Conservation (phyloP, 1,140 invertebrate species). For the Leptinotarsa defecta region DNA sequence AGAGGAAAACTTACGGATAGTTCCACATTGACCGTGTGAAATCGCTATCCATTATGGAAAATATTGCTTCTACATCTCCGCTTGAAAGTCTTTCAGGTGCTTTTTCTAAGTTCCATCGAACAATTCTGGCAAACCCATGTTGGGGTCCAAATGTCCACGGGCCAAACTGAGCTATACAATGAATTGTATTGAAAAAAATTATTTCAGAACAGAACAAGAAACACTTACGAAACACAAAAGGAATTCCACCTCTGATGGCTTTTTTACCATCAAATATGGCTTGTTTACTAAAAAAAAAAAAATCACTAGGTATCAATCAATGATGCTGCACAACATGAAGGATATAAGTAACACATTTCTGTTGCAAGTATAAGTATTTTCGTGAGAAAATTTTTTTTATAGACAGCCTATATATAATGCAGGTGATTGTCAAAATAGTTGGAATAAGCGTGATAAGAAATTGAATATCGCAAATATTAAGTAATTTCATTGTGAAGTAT, state of each 20-base stretch:
- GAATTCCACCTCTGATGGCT: slow-evolving; percentile 92
- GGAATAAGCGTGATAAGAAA: too few relatives aligned
- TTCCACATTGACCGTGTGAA: slow-evolving; percentile 94
- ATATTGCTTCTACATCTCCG: slow-evolving; percentile 89
- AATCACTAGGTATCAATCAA: too few relatives aligned
- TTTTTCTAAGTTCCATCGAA: slow-evolving; percentile 88
- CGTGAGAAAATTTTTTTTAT: too few relatives aligned
- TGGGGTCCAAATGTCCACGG: slow-evolving; percentile 90
- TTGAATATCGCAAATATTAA: too few relatives aligned
- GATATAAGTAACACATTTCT: too few relatives aligned
- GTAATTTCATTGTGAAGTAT: too few relatives aligned
- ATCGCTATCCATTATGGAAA: slow-evolving; percentile 89
- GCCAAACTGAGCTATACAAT: slow-evolving; percentile 85
- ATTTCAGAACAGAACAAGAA: not conserved
- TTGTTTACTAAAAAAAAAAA: slow-evolving; percentile 80
- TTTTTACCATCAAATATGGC: slow-evolving; percentile 94
- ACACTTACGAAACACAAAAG: slow-evolving; percentile 94
- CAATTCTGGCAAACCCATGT: slow-evolving; percentile 91
- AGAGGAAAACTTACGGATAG: slow-evolving; percentile 69
- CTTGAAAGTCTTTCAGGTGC: slow-evolving; percentile 81
- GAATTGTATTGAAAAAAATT: not conserved
- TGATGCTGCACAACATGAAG: too few relatives aligned
- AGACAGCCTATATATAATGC: too few relatives aligned
- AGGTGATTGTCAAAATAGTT: too few relatives aligned
- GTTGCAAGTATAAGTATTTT: too few relatives aligned